Percentiles rank a stretch among this genome's conserved stretches.
phyloP scores from a whole-genome alignment of 2,888 invertebrate genomes.

The Apodemia duryi region DNA sequence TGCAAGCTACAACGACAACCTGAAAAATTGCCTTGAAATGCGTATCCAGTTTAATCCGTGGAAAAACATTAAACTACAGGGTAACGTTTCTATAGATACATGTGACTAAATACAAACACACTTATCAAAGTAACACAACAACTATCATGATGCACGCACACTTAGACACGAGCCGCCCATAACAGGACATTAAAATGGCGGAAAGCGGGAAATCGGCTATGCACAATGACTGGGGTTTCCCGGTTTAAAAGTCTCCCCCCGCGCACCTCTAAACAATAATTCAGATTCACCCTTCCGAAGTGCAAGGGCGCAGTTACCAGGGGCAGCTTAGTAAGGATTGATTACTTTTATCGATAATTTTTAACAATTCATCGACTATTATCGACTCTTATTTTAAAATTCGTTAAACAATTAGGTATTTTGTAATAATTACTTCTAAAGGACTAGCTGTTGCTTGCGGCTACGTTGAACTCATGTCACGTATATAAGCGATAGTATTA shows the following conservation, averaged over 20 bases:
- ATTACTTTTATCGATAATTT: constrained; percentile 20
- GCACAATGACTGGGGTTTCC: constrained; percentile 78
- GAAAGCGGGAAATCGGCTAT: constrained; percentile 75
- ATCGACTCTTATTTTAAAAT: not conserved
- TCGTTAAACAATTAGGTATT: not conserved
- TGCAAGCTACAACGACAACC: too few species aligned
- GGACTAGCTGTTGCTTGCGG: too few species aligned
- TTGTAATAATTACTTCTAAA: too few species aligned
- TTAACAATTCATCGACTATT: not conserved
- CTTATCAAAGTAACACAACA: not conserved
- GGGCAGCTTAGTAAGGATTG: constrained; percentile 52
- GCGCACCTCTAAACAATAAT: constrained; percentile 74
- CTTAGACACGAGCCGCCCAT: constrained; percentile 32
- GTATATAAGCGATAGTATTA: too few species aligned
- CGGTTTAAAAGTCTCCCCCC: constrained; percentile 64
- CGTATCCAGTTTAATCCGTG: too few species aligned
- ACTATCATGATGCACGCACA: constrained; percentile 34
- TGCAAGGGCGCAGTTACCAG: constrained; percentile 76
- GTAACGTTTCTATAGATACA: too few species aligned
- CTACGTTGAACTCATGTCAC: too few species aligned
- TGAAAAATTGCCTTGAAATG: too few species aligned
- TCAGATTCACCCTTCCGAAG: constrained; percentile 78
- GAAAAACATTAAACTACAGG: too few species aligned
- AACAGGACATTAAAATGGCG: constrained; percentile 71
- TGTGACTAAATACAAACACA: too few species aligned